Percentiles rank a stretch among this genome's conserved stretches.
phyloP scores from a whole-genome alignment of 2,113 vertebrate genomes.

The Nothocercus nigrocapillus region DNA sequence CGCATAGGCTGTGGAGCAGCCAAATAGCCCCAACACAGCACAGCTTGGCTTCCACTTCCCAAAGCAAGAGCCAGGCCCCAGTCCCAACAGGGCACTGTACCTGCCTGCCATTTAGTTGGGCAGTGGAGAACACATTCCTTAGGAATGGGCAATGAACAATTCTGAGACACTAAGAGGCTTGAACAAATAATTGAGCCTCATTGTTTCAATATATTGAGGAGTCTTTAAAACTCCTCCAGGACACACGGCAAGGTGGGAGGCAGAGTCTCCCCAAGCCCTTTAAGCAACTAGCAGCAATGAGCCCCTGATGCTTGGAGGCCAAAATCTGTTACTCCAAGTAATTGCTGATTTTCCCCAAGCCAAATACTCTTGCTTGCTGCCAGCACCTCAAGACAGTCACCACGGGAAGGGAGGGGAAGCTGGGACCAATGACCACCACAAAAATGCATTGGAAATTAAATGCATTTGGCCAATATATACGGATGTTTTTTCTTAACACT shows the following conservation, averaged over 20 bases:
- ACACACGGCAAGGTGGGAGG: neutral
- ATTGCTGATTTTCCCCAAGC: neutral
- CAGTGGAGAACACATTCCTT: neutral
- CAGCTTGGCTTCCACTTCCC: neutral
- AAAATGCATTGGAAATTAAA: neutral
- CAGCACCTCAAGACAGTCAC: neutral
- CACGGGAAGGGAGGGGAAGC: neutral
- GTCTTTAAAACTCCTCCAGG: neutral
- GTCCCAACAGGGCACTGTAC: neutral
- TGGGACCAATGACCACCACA: neutral
- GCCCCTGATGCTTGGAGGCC: accelerated
- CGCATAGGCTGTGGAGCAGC: neutral
- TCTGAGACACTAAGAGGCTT: neutral
- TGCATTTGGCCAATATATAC: neutral
- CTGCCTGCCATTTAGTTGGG: neutral
- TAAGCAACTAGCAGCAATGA: accelerated
- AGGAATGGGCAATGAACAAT: neutral
- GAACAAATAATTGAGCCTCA: neutral
- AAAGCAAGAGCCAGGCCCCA: neutral
- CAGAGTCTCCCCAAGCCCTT: neutral
- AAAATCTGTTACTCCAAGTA: neutral
- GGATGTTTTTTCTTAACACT: neutral
- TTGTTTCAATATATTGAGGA: neutral
- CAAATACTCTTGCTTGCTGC: neutral
- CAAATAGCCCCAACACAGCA: neutral